phyloP scores from a whole-genome alignment of 2,797 vertebrate genomes.

The Cygnus olor region DNA sequence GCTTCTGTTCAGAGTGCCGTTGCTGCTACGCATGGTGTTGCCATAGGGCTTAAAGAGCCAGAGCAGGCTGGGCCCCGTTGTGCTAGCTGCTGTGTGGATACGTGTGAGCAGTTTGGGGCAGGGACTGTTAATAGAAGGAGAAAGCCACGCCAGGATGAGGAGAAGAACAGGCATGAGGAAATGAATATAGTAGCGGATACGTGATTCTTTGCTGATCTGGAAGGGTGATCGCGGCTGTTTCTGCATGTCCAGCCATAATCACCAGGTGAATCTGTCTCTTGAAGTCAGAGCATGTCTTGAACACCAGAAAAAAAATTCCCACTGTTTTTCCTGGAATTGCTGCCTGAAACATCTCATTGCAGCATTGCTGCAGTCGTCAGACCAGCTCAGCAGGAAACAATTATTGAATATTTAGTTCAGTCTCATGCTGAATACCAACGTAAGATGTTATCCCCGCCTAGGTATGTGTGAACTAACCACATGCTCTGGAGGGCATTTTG shows the following conservation, averaged over 20 bases:
- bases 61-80: background rate
- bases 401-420: background rate
- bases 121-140: background rate
- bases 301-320: background rate
- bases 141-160: background rate
- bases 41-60: background rate
- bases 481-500: background rate
- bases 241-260: background rate
- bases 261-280: background rate
- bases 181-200: rapidly evolving
- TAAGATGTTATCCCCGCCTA: background rate
- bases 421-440: background rate
- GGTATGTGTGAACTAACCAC: background rate
- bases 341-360: background rate
- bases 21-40: background rate
- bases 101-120: background rate
- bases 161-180: background rate
- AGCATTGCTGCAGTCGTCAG: constrained; percentile 14
- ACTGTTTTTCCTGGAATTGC: background rate
- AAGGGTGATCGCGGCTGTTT: background rate
- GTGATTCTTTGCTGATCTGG: background rate
- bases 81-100: background rate
- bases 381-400: constrained; percentile 37
- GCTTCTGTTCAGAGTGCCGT: background rate
- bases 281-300: background rate